Conservation (phyloP, 2,888 invertebrate species). For the Macrosoma leucophasiata region DNA sequence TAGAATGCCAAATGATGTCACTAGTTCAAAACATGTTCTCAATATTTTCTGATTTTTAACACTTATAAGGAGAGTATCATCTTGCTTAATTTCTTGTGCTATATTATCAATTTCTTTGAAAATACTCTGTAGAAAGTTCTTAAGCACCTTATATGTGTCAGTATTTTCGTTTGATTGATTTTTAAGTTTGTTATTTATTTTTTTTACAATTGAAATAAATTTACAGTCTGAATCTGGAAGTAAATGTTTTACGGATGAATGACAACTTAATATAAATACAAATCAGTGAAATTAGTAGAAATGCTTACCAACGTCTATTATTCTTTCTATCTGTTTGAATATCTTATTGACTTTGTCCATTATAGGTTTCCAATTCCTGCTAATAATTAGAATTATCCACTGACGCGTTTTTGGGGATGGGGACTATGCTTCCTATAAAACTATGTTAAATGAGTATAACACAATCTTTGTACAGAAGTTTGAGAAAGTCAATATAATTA, state of each 20-base stretch:
- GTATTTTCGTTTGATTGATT: conserved; percentile 18
- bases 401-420: too few species aligned
- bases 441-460: too few species aligned
- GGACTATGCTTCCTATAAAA: too few species aligned
- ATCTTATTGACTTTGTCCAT: conserved; percentile 31
- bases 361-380: too few species aligned
- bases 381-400: too few species aligned
- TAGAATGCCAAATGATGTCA: conserved; percentile 79
- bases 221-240: conserved; percentile 47
- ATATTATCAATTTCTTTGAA: conserved; percentile 57
- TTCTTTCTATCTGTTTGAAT: conserved; percentile 38
- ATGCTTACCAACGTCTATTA: conserved; percentile 39
- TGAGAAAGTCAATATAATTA: too few species aligned
- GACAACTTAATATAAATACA: conserved; percentile 2
- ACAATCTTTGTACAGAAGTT: too few species aligned
- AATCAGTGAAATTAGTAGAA: conserved; percentile 5
- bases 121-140: conserved; percentile 59
- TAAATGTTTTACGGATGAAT: conserved; percentile 3
- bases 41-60: conserved; percentile 80
- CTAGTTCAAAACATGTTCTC: conserved; percentile 76
- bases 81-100: conserved; percentile 38
- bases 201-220: conserved; percentile 31
- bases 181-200: conserved; percentile 3
- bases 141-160: conserved; percentile 34
- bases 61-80: conserved; percentile 71